Base-by-base conservation (phyloP, 1,140 invertebrate species). In the Trichonephila inaurata region DNA sequence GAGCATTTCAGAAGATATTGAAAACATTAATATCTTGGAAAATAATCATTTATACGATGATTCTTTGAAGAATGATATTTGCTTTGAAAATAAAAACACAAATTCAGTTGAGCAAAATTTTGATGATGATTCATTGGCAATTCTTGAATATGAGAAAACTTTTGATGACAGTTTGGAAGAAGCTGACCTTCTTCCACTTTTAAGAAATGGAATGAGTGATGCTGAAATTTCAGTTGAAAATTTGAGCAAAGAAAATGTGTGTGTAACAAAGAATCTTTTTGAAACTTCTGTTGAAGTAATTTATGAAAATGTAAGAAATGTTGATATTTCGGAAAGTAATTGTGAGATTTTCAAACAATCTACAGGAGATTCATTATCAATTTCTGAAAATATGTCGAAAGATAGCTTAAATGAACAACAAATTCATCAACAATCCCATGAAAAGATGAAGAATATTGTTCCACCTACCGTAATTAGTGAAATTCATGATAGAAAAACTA, bases 351-450 rank as follows among this genome's bases (percentile, higher is more conserved):
- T n/a, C 24, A 66, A 69, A 72, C 64, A n/a, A 18, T 33, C 18
- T 40, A 90, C 88, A 83, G 86, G 62, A 58, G 64, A 88, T 88
- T 91, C 94, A 14, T 40, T 88, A 24, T 93, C 91, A 83, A 33
- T 51, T 16, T 87, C 64, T 87, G 83, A 94, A n/a, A 94, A 61
- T 81, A 95, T 95, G 95, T 92, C 58, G 24, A 86, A 72, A 77
- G 91, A 92, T 60, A 92, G 91, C 33, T 77, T 92, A 21, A 83
- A 92, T 19, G 83, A 24, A 61, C 28, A 60, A 60, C 58, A n/a
- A 28, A 51, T 77, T 16, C 28, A 18, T 33, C 18, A 77, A 40
- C 18, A 77, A 18, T 18, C 33, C 40, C 12, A 19, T 16, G 24
- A 77, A 18, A 40, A 33, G 28, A 5, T 0, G 18, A 33, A 18